A percentile compares a stretch with the other conserved stretches of the same genome.
phyloP scores from a whole-genome alignment of 2,797 vertebrate species.

The Bradypus variegatus region DNA sequence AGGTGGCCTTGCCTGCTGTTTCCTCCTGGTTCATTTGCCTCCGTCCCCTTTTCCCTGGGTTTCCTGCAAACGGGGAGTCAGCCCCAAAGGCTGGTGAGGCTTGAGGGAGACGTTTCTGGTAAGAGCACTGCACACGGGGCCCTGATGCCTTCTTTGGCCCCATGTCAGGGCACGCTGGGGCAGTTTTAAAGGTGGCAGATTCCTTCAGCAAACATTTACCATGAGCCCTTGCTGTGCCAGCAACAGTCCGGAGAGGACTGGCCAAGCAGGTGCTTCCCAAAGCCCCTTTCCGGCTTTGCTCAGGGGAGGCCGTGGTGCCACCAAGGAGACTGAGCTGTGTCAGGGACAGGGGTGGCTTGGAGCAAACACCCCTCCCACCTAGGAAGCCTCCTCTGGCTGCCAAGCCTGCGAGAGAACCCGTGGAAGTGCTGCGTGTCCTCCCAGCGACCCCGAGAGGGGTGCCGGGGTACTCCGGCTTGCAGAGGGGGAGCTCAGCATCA shows the following conservation, averaged over 20 bases:
- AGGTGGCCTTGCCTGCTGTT: rapidly evolving
- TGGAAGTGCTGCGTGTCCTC: rapidly evolving
- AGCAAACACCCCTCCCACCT: no score
- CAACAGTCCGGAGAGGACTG: no score
- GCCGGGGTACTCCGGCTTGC: rapidly evolving
- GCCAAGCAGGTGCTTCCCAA: no score
- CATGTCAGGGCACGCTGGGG: not conserved
- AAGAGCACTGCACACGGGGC: rapidly evolving
- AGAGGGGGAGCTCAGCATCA: not conserved
- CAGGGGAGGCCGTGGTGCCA: no score
- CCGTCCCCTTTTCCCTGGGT: rapidly evolving
- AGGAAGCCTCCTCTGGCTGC: no score
- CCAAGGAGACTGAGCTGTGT: not conserved
- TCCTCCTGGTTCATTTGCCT: rapidly evolving
- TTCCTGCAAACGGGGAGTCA: not conserved
- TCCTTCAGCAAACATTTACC: not conserved
- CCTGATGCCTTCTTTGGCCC: no score
- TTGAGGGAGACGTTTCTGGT: rapidly evolving
- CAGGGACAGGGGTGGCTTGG: not conserved
- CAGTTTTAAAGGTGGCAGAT: rapidly evolving
- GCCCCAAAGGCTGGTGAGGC: not conserved
- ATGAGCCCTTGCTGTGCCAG: not conserved
- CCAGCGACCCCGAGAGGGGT: not conserved
- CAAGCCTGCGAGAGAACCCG: not conserved
- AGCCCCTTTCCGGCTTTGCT: no score